These are phyloP conservation scores for Sigmodon hispidus DNA, from an alignment of 2,113 vertebrate genomes.

Conservation along the genomic window DNA sequence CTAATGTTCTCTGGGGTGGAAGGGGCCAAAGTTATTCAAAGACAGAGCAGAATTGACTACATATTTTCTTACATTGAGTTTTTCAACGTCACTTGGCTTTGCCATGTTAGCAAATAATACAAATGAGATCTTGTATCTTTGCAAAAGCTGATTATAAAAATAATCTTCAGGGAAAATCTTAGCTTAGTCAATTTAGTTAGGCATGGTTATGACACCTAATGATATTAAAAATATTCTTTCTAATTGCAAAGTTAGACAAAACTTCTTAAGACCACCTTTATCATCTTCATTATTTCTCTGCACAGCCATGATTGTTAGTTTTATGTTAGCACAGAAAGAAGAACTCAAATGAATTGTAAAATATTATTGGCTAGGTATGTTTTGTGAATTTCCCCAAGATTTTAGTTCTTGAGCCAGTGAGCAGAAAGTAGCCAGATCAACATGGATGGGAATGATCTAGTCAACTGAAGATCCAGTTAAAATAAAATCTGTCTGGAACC, in stretches of 20 bases:
- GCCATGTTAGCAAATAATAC: not conserved
- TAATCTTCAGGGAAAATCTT: not conserved
- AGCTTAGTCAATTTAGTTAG: not conserved
- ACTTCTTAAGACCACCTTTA: not conserved
- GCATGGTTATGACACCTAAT: not conserved
- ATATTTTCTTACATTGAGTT: not conserved
- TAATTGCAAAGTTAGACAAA: not conserved
- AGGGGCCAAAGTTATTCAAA: not conserved
- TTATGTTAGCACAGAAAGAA: not conserved
- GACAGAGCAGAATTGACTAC: not conserved
- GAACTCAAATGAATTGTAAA: not conserved
- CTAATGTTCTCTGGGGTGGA: not conserved
- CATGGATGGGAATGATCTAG: fast-evolving
- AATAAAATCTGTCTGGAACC: not conserved
- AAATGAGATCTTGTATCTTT: not conserved
- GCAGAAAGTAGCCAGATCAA: not conserved
- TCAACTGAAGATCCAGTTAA: not conserved
- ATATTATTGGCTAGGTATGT: not conserved
- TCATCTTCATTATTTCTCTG: not conserved
- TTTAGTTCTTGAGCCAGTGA: not conserved
- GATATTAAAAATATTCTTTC: not conserved
- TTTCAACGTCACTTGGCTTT: not conserved
- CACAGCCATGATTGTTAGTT: not conserved
- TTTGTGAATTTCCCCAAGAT: not conserved
- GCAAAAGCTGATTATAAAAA: not conserved